phyloP scores from a whole-genome alignment of 2,797 vertebrate species.

The Platalea minor region DNA sequence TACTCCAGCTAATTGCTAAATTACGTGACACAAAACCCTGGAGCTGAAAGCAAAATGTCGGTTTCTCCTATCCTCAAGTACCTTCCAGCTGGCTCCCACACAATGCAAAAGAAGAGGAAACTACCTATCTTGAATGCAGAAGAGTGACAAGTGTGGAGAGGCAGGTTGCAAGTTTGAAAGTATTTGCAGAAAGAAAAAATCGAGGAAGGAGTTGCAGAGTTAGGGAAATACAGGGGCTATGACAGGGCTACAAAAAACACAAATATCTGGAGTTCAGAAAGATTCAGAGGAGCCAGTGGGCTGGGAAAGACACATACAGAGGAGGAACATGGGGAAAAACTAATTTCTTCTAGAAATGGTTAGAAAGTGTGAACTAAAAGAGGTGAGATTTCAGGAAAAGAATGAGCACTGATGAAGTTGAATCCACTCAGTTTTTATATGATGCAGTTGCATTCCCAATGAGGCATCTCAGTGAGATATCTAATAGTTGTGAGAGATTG shows the following conservation, averaged over 20 bases:
- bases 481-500: background rate
- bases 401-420: background rate
- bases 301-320: background rate
- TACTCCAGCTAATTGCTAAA: background rate
- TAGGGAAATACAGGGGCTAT: background rate
- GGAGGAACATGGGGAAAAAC: background rate
- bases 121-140: background rate
- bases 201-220: background rate
- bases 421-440: background rate
- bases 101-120: background rate
- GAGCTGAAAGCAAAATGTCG: background rate
- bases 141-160: background rate
- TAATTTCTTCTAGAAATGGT: background rate
- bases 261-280: background rate
- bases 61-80: background rate
- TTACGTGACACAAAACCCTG: background rate
- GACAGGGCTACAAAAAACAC: background rate
- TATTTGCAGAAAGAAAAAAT: background rate
- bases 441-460: background rate
- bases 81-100: background rate
- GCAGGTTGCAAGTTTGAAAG: background rate
- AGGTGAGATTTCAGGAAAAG: background rate
- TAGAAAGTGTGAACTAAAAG: background rate
- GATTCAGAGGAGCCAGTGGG: background rate
- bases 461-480: background rate